Percentiles rank a stretch among this genome's conserved stretches.
Conservation (phyloP, 2,797 vertebrate genomes). For the Pelochelys cantorii region DNA sequence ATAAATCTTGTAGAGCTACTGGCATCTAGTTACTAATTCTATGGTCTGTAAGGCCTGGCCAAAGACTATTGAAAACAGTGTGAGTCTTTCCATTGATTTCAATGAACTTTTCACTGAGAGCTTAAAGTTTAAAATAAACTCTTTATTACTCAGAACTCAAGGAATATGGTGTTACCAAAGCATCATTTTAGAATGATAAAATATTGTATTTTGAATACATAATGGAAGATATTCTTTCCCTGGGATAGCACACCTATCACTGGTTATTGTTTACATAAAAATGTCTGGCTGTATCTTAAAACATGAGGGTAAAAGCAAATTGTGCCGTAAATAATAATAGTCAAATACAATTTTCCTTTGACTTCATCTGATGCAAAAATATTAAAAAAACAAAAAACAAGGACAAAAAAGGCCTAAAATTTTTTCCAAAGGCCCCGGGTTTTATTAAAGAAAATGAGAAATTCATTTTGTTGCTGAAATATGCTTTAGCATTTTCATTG, state of each 20-base stretch:
- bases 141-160: not conserved
- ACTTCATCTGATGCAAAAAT: not conserved
- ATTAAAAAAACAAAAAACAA: not conserved
- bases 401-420: not conserved
- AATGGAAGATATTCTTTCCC: not conserved
- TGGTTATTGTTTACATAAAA: conserved; percentile 39
- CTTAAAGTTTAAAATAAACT: not conserved
- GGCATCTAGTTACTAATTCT: not conserved
- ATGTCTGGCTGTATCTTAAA: conserved; percentile 19
- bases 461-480: not conserved
- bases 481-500: conserved; percentile 28
- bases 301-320: conserved; percentile 6
- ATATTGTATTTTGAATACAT: not conserved
- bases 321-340: conserved; percentile 10
- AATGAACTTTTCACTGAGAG: not conserved
- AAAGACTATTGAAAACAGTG: not conserved
- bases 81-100: not conserved
- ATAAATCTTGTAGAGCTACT: not conserved
- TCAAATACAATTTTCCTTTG: not conserved
- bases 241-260: not conserved
- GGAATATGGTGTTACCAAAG: fast-evolving
- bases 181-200: not conserved
- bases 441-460: conserved; percentile 39
- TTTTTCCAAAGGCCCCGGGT: not conserved
- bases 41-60: not conserved